Evolutionary conservation across 2,888 invertebrate genomes (phyloP), one percentile per base, ranked within the genome.

Genomic region (Dexiosoma caninum): DNA sequence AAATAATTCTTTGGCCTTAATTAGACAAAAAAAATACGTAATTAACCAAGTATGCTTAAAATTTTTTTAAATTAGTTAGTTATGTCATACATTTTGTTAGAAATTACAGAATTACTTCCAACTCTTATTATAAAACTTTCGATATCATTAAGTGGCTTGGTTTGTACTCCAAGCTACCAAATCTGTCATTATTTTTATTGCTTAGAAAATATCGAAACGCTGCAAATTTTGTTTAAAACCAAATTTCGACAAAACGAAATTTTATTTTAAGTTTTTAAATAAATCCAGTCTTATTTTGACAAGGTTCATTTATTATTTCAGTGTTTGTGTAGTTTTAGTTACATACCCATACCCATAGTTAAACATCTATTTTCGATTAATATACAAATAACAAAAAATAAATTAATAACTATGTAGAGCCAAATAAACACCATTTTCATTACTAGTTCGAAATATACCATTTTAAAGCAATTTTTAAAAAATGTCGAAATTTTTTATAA

Each of bases 241-340:
- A 30, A 27, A 27, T 27, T 16, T 2, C 2, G 1, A 9, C 3
- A 19, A 19, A 46, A n/a, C n/a, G 46, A 46, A 46, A 30, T 1
- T 32, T 44, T 0, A 0, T 30, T 4, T 9, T 8, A 30, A 32
- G 27, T 3, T 6, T 27, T 27, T 27, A 5, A 27, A 6, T 27
- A 27, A 27, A 27, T 27, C 6, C 3, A 27, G n/a, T 37, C 40
- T 57, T 57, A 57, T 42, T 42, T 12, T 27, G 42, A 42, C 9
- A 40, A 21, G 7, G 9, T 19, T 19, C 14, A 12, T 16, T 19
- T 35, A 30, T 46, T 69, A 32, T 10, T 67, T 77, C 49, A 64
- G 57, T 71, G 70, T 71, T 57, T 78, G 64, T 66, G 77, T 78
- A 78, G 77, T 42, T n/a, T 69, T 76, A 60, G 62, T 59, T 55